A percentile compares a stretch with the other conserved stretches of the same genome.
Evolutionary conservation across 2,797 vertebrate genomes (phyloP).

Genomic region (Crenichthys baileyi): DNA sequence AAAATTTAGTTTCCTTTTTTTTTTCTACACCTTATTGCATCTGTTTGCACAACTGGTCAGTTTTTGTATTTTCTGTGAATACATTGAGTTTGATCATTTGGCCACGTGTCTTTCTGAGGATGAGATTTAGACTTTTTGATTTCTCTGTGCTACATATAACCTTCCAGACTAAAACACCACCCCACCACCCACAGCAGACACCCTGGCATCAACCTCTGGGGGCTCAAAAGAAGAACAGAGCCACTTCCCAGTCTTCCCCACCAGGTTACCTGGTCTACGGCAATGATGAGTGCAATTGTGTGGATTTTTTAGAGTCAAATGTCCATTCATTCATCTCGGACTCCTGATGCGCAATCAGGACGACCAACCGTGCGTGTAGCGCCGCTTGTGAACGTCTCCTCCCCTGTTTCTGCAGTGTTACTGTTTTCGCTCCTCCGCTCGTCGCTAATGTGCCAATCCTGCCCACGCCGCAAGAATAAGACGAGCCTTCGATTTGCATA

Average conservation of each 20-base stretch:
- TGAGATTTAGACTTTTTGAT: constrained; percentile 9
- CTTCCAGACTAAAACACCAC: constrained; percentile 26
- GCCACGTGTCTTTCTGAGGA: neutral
- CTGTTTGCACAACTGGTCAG: neutral
- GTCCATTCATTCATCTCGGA: constrained; percentile 56
- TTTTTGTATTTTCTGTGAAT: neutral
- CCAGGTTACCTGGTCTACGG: constrained; percentile 13
- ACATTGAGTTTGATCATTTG: neutral
- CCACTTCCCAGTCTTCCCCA: constrained; percentile 2
- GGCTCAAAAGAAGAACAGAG: neutral
- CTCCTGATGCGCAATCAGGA: constrained; percentile 76
- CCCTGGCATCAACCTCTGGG: constrained; percentile 46
- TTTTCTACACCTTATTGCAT: neutral
- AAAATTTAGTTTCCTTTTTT: neutral
- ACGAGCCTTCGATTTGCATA: constrained; percentile 63
- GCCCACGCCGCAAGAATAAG: constrained; percentile 72
- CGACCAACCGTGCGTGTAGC: constrained; percentile 68
- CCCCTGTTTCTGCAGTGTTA: constrained; percentile 79
- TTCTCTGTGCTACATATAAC: constrained; percentile 7
- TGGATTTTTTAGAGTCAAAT: constrained; percentile 42
- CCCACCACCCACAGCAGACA: constrained; percentile 31
- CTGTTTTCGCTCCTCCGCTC: constrained; percentile 62
- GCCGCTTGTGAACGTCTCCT: constrained; percentile 72
- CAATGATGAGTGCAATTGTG: constrained; percentile 28
- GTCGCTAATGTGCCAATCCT: constrained; percentile 66